Base-by-base conservation (phyloP, 2,797 vertebrate species). In the Onychomys leucogaster region DNA sequence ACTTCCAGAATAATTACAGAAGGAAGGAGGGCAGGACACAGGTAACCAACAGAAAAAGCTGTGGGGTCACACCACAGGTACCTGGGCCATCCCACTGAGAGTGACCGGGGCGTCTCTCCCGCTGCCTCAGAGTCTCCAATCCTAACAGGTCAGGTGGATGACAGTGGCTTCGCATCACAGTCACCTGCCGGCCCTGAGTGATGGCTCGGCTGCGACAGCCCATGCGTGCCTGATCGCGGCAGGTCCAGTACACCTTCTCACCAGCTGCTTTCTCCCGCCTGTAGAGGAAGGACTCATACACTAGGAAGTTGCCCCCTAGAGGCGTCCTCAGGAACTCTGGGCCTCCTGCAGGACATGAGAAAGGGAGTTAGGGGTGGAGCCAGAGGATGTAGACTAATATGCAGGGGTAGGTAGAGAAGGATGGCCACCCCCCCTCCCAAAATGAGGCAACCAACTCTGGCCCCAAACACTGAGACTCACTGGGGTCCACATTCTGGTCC, bases 291-390 rank as follows among this genome's bases (percentile, higher is more conserved):
- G 97, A 97, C 78, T 97, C 95, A 0, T 93, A 82, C 41, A 98
- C 97, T 89, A 97, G 89, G 96, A 98, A 97, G 95, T 84, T 97
- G 94, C 97, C 98, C 23, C 97, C 97, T 0, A 97, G 84, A 0
- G 97, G 92, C 13, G 97, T 98, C 76, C 21, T 92, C 76, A 98
- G 67, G 86, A 98, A 98, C 91, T 98, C 97, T 0, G 96, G 97
- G 71, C 96, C 97, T 59, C 83, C 97, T 97, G 76, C 12, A 32
- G 63, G 34, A 52, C 16, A 59, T 0, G 9, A 7, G 5, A 59
- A 55, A 67, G 37, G n/a, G 16, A 27, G 10, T 86, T 12, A 75
- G 43, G 25, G 27, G 19, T 29, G n/a, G 17, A 57, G 41, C 37
- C 14, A 61, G 76, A 65, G 43, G 57, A 52, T 7, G 23, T 0